These are phyloP conservation scores for Acanthococcus lagerstroemiae DNA, from an alignment of 2,888 invertebrate species.

Conservation along the genomic window DNA sequence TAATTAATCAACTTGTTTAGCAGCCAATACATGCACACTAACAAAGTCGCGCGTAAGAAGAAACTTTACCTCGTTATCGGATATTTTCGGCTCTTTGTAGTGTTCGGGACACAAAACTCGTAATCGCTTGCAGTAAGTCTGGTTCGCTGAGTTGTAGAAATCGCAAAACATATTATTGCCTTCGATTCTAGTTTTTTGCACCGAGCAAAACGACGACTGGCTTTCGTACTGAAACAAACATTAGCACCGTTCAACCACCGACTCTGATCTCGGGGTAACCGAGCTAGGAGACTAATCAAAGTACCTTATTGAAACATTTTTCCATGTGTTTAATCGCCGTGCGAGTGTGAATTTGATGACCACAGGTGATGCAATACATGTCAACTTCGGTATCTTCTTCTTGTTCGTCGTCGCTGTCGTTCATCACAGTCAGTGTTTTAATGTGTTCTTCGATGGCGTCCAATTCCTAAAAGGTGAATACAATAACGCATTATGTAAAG, in stretches of 20 bases:
- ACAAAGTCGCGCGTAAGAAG: too few species aligned
- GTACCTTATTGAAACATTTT: conserved; percentile 85
- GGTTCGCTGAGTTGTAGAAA: conserved; percentile 75
- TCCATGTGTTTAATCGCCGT: conserved; percentile 95
- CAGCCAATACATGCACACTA: neutral
- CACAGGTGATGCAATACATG: conserved; percentile 94
- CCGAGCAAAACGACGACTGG: conserved; percentile 90
- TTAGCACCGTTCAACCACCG: too few species aligned
- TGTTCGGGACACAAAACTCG: conserved; percentile 96
- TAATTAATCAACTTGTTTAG: neutral
- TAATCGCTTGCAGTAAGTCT: conserved; percentile 90
- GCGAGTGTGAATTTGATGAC: conserved; percentile 84
- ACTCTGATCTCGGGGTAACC: too few species aligned
- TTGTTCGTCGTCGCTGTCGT: conserved; percentile 53
- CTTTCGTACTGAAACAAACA: conserved; percentile 86
- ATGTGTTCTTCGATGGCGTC: conserved; percentile 72
- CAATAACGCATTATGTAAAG: neutral
- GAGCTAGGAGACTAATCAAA: too few species aligned
- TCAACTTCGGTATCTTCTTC: conserved; percentile 58
- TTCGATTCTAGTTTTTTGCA: conserved; percentile 88
- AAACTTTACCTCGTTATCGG: conserved; percentile 52
- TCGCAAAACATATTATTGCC: conserved; percentile 97
- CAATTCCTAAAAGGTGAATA: conserved; percentile 48
- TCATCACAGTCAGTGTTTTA: conserved; percentile 54
- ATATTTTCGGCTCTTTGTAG: conserved; percentile 84